Evolutionary conservation across 1,140 invertebrate species (phyloP).

Genomic region (Doryteuthis pealeii): DNA sequence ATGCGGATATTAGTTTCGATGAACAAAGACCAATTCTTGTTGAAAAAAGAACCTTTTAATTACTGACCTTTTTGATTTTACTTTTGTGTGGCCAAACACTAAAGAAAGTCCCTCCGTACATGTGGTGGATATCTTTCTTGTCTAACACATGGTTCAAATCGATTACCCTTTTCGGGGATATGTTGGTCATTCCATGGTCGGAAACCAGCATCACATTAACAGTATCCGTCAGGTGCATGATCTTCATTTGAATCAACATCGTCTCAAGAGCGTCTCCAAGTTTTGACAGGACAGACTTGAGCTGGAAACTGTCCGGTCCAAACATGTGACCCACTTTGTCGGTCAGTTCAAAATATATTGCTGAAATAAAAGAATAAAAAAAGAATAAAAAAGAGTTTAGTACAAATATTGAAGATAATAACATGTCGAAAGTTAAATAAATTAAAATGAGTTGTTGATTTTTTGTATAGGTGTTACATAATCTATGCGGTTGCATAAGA

Average conservation of each 20-base stretch:
- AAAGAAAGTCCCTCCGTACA: conserved; percentile 47
- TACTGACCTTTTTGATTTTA: conserved; percentile 37
- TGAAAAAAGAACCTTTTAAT: too few relatives aligned
- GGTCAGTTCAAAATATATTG: conserved; percentile 43
- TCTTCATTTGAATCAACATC: conserved; percentile 37
- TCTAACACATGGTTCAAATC: conserved; percentile 47
- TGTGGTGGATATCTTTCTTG: conserved; percentile 37
- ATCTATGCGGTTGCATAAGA: too few relatives aligned
- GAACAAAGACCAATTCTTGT: too few relatives aligned
- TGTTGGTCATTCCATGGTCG: conserved; percentile 61
- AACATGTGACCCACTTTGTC: conserved; percentile 46
- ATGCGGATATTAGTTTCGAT: too few relatives aligned
- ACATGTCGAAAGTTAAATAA: too few relatives aligned
- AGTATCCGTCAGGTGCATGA: conserved; percentile 24
- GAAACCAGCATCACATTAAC: conserved; percentile 61
- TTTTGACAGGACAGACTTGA: conserved; percentile 31
- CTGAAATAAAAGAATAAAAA: conserved; percentile 20
- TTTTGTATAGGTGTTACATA: too few relatives aligned
- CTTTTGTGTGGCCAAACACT: conserved; percentile 47
- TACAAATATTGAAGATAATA: too few relatives aligned
- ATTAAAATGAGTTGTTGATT: too few relatives aligned
- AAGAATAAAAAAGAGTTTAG: background rate
- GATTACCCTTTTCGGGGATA: conserved; percentile 40
- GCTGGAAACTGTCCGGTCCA: conserved; percentile 35
- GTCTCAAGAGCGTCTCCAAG: conserved; percentile 43